These are phyloP conservation scores for Pseudorectes ferrugineus DNA, from an alignment of 2,113 vertebrate species.

Conservation along the genomic window DNA sequence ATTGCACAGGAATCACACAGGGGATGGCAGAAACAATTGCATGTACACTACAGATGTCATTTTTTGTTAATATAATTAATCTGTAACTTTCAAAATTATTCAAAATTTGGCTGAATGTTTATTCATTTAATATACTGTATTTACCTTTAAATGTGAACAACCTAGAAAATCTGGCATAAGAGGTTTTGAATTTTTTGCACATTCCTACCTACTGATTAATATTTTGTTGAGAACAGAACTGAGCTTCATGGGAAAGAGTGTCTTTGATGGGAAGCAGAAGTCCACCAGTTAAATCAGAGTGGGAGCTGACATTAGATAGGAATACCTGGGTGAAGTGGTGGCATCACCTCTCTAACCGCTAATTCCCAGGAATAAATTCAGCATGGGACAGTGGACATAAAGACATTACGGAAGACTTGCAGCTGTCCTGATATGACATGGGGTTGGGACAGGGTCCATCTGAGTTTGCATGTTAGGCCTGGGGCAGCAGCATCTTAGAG, in stretches of 20 bases:
- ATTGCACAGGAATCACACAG: rapidly evolving
- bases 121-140: too few species aligned
- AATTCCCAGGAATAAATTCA: background rate
- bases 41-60: background rate
- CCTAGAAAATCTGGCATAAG: background rate
- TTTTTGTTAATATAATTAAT: background rate
- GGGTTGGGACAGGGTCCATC: rapidly evolving
- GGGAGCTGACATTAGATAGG: background rate
- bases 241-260: background rate
- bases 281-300: background rate
- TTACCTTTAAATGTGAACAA: background rate
- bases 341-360: background rate
- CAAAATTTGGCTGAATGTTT: too few species aligned
- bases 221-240: background rate
- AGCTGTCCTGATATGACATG: rapidly evolving
- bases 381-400: background rate
- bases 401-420: background rate
- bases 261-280: background rate
- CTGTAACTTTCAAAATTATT: background rate
- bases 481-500: background rate
- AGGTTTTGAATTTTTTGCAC: rapidly evolving
- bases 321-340: background rate
- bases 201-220: background rate
- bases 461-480: background rate
- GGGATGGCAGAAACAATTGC: background rate